Evolutionary conservation across 2,113 vertebrate species (phyloP), one percentile per base, ranked within the genome.

Genomic region (Sceloporus undulatus): DNA sequence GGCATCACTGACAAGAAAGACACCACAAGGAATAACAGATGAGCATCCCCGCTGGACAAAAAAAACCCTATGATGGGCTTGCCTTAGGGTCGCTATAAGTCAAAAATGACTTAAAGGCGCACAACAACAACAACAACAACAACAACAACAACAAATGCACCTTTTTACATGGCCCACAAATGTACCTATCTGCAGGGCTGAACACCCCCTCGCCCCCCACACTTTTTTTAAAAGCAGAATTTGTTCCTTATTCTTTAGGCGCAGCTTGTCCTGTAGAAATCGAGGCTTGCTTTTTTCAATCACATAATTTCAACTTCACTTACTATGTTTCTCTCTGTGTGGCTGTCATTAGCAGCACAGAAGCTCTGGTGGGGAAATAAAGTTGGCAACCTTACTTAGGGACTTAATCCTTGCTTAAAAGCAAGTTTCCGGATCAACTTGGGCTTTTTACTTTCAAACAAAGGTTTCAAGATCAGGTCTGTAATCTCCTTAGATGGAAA

Each of bases 401-500:
- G 23, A 40, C 75, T 88, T 84, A 84, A 68, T 68, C 73, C 59
- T 88, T 83, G 65, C 78, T 88, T 10, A 70, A 77, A 88, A 77
- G 75, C 42, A 88, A 84, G n/a, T 42, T 84, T 68, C 42, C 38
- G 48, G 80, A 23, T 48, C 81, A 83, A 56, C 34, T 48, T 42
- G 81, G 77, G 62, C 48, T 27, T 83, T 84, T 62, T 83, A 68
- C 73, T 83, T 83, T 83, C 42, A 23, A 4, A 52, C 52, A 1
- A 88, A 83, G 74, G 52, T 29, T 56, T 68, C 42, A 77, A 74
- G 74, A 84, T 56, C 87, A 77, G 73, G 42, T 74, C 81, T 88
- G 48, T 88, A 84, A 88, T 79, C 87, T 84, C 65, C 34, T 84
- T 79, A 84, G 82, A 59, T 89, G 79, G 48, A 79, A 86, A 82